Evolutionary conservation across 2,113 vertebrate genomes (phyloP).

Genomic region (Eleginops maclovinus): DNA sequence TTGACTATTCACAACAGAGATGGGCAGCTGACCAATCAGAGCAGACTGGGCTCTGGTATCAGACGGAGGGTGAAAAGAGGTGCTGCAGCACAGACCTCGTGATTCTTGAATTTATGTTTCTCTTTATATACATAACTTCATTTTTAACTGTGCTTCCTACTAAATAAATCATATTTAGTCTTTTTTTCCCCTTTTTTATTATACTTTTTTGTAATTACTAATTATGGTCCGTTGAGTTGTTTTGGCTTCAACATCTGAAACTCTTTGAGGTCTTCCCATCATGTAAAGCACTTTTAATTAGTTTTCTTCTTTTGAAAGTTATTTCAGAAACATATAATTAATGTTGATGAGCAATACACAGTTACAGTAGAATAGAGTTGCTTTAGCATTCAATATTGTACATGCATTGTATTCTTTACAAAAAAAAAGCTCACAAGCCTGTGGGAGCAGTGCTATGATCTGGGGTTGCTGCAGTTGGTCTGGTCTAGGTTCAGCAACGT

Average conservation of each 20-base stretch:
- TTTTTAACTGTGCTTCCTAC: background rate
- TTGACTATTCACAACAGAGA: too few species aligned
- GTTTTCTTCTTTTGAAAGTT: background rate
- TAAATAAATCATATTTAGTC: background rate
- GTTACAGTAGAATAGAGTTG: background rate
- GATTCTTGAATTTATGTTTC: too few species aligned
- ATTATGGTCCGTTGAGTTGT: background rate
- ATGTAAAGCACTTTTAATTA: background rate
- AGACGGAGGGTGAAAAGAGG: too few species aligned
- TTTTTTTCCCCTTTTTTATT: too few species aligned
- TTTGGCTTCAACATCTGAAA: background rate
- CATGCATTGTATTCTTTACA: slow-evolving; percentile 3
- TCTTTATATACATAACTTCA: background rate
- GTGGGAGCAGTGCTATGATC: too few species aligned
- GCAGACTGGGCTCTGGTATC: too few species aligned
- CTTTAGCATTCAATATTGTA: background rate
- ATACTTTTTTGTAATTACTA: background rate
- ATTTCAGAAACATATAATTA: background rate
- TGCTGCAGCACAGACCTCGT: too few species aligned
- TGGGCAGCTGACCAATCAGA: too few species aligned
- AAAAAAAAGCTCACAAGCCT: too few species aligned
- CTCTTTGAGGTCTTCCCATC: background rate
- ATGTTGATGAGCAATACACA: background rate
- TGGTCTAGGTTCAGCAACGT: too few species aligned
- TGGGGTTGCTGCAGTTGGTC: too few species aligned